These are phyloP conservation scores for Parotocinclus haroldoi DNA, from an alignment of 2,797 vertebrate genomes.

Conservation along the genomic window DNA sequence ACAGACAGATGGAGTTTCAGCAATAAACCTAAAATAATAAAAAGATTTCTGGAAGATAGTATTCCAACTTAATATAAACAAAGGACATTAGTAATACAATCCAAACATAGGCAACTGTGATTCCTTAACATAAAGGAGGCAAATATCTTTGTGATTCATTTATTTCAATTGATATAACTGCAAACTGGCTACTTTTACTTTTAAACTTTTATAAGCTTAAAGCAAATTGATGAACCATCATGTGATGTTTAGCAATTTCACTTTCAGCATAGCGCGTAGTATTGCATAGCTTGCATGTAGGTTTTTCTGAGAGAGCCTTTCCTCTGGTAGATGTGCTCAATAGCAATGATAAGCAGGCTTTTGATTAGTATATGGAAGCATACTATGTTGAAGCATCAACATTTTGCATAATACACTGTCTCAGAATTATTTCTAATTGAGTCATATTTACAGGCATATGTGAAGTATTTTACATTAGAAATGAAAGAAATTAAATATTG, in stretches of 20 bases:
- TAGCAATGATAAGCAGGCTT: slow-evolving; percentile 35
- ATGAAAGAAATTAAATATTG: neutral
- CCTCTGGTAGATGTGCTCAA: slow-evolving; percentile 22
- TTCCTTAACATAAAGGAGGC: neutral
- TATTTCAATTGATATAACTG: slow-evolving; percentile 19
- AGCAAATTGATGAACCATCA: slow-evolving; percentile 15
- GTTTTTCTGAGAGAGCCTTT: slow-evolving; percentile 7
- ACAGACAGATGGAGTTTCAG: neutral
- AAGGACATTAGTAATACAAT: neutral
- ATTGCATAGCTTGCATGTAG: slow-evolving; percentile 42
- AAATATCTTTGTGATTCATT: slow-evolving; percentile 3
- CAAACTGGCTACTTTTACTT: slow-evolving; percentile 27
- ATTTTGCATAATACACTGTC: slow-evolving; percentile 35
- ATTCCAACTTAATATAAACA: neutral
- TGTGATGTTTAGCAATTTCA: slow-evolving; percentile 8
- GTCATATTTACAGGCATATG: slow-evolving; percentile 34
- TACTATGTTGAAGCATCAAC: slow-evolving; percentile 24
- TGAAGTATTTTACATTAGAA: slow-evolving; percentile 14
- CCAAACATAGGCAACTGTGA: slow-evolving; percentile 9
- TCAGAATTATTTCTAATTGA: slow-evolving; percentile 25
- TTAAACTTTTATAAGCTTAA: slow-evolving; percentile 15
- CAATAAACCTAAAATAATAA: neutral
- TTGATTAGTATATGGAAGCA: slow-evolving; percentile 24
- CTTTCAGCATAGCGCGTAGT: slow-evolving; percentile 19
- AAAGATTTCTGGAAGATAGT: neutral